phyloP scores from a whole-genome alignment of 2,797 vertebrate genomes.

The Lemur catta region DNA sequence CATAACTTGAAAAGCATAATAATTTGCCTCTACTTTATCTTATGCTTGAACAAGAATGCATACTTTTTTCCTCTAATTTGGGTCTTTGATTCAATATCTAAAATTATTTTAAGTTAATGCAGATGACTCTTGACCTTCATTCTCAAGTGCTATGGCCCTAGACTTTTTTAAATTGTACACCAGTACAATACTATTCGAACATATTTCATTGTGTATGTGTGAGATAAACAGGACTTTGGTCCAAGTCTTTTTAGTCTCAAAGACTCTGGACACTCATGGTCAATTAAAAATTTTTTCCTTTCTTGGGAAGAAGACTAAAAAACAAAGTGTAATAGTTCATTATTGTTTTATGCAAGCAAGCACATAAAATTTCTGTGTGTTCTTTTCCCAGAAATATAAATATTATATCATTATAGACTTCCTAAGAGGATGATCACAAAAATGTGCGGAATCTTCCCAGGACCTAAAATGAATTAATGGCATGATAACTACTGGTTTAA shows the following conservation, averaged over 20 bases:
- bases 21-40: constrained; percentile 11
- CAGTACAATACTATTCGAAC: background rate
- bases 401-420: background rate
- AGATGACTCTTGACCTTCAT: background rate
- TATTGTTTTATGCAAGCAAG: background rate
- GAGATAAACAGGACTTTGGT: background rate
- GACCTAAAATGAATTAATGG: background rate
- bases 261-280: background rate
- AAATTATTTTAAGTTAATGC: constrained; percentile 1
- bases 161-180: background rate
- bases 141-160: background rate
- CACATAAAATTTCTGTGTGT: background rate
- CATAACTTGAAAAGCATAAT: background rate
- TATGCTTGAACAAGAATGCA: background rate
- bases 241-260: background rate
- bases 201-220: background rate
- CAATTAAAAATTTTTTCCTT: background rate
- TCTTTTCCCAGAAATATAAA: background rate
- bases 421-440: background rate
- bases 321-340: background rate
- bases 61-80: constrained; percentile 7
- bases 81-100: background rate
- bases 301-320: background rate
- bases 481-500: background rate
- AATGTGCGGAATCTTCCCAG: background rate